Conservation (phyloP, 1,140 invertebrate species). For the Bradynema listronoti region DNA sequence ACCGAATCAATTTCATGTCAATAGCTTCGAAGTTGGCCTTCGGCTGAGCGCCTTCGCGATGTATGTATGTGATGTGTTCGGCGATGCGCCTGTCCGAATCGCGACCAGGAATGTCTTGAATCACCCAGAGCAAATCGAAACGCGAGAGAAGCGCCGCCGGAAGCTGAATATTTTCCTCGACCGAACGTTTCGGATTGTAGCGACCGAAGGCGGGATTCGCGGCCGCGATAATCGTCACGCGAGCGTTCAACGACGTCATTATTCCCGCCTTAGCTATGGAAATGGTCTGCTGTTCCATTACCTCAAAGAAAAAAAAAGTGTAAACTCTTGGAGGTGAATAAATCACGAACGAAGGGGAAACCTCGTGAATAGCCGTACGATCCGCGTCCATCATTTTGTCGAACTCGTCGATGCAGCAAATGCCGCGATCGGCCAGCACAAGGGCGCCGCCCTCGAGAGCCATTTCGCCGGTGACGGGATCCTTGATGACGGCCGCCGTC, state of each 20-base stretch:
- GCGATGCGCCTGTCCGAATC: slow-evolving; percentile 88
- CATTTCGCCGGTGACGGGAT: slow-evolving; percentile 93
- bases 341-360: slow-evolving; percentile 60
- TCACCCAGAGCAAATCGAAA: slow-evolving; percentile 92
- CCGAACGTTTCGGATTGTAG: slow-evolving; percentile 86
- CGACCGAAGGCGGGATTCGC: slow-evolving; percentile 96
- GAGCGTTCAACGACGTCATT: slow-evolving; percentile 90
- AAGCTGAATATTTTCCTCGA: slow-evolving; percentile 95
- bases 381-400: slow-evolving; percentile 97
- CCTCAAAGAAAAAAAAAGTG: slow-evolving; percentile 29
- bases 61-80: slow-evolving; percentile 94
- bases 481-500: slow-evolving; percentile 94
- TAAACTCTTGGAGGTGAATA: neutral
- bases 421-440: slow-evolving; percentile 88
- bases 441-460: slow-evolving; percentile 93
- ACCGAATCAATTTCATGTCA: slow-evolving; percentile 84
- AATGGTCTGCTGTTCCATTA: slow-evolving; percentile 99
- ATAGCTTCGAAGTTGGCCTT: slow-evolving; percentile 67
- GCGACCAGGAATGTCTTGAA: slow-evolving; percentile 80
- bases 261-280: slow-evolving; percentile 99
- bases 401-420: slow-evolving; percentile 99
- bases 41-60: slow-evolving; percentile 79
- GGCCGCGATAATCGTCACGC: slow-evolving; percentile 92
- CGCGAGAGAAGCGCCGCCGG: slow-evolving; percentile 94
- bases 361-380: slow-evolving; percentile 94